Base-by-base conservation (phyloP, 2,113 vertebrate genomes). In the Hipposideros armiger region DNA sequence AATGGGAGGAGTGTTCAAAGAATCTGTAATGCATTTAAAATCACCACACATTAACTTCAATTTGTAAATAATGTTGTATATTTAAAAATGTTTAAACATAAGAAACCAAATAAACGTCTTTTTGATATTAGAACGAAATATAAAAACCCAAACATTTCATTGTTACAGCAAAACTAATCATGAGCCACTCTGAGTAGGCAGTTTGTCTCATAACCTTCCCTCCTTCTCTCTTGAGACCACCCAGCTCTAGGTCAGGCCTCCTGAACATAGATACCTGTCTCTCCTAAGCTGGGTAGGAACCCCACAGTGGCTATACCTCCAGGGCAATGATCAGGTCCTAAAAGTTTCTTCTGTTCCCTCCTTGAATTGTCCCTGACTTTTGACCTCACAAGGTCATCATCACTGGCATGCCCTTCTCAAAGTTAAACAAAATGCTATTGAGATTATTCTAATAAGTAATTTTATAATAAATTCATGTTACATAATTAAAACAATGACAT, bases 101-200 rank as follows among this genome's bases (percentile, higher is more conserved):
- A 83, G 50, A 84, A 97, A 76, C 26, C 40, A 94, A 97, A 85
- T 47, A 64, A 74, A 76, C 58, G 58, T n/a, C 36, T 96, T 95
- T 85, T 90, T 85, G 8, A 91, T 78, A 86, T 36, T 54, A 87
- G 45, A 86, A 88, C n/a, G 13, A 77, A 58, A 67, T 95, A 62
- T 67, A 77, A 97, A 96, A 90, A 24, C 30, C 24, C 66, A 93
- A 80, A 92, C 26, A 82, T 94, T 88, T 87, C 40, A 96, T 66
- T 58, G 50, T 94, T 84, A 42, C 32, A 93, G n/a, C 70, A 80
- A 73, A 87, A 58, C 76, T 83, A 92, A 67, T 87, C 16, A 26
- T 70, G 54, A 93, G 45, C 52, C 52, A 66, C 3, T 90, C 13
- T 77, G 42, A 78, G 10, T 45, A 76, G 54, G 42, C 60, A 76